Base-by-base conservation (phyloP, 2,888 invertebrate genomes). In the Lepidocyrtinus sp. region DNA sequence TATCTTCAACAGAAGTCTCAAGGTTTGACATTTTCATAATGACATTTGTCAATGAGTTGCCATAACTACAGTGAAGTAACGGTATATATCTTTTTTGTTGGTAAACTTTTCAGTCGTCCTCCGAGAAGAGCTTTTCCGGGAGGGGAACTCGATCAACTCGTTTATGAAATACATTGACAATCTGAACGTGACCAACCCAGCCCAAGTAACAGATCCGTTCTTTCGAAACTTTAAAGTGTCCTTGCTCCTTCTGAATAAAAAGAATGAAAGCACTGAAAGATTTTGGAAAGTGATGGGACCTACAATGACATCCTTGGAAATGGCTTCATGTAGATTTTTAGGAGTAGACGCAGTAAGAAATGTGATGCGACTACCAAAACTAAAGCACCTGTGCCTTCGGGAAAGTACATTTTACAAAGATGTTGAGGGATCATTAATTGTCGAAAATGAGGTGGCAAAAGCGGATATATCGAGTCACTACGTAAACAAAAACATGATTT, bases 381-480 rank as follows among this genome's bases (percentile, higher is more conserved):
- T 84, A 19, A 68, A 50, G 9, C 71, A 61, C 15, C 68, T 84
- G 17, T 68, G 68, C 15, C 64, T 84, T 17, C 80, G 75, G 55
- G 81, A 84, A 24, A 80, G 81, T 25, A 74, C 80, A n/a, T 84
- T 84, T 46, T 84, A 82, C 25, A 74, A 81, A 67, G 75, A 77
- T 1, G 59, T 68, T 12, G 50, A 74, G 19, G 71, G 69, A 0
- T 70, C 73, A 1, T 76, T 65, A n/a, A 63, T 64, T 22, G 69
- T 77, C 1, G 77, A 77, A 27, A 71, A 59, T 36, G 61, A 74
- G 19, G 22, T 75, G 3, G 77, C 80, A 12, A 72, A 74, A 26
- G 71, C 73, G 2, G 72, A 81, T 36, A n/a, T n/a, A n/a, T n/a
- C n/a, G n/a, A n/a, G n/a, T n/a, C n/a, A n/a, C n/a, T 15, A 22